These are phyloP conservation scores for Pluvialis apricaria DNA, from an alignment of 2,113 vertebrate species.

Conservation along the genomic window DNA sequence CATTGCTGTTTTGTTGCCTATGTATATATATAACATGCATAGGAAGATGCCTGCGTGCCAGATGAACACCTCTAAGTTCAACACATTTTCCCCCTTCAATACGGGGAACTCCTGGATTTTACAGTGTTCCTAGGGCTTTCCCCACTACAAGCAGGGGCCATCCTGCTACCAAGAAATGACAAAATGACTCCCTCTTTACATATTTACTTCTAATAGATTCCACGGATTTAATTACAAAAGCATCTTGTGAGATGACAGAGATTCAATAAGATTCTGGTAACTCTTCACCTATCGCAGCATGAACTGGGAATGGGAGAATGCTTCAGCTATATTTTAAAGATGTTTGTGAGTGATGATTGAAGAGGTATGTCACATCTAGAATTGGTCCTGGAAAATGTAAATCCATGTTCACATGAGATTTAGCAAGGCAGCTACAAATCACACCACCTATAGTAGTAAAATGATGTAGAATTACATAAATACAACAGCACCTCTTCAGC, in stretches of 20 bases:
- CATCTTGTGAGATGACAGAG: background rate
- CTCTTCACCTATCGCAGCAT: background rate
- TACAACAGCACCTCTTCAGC: background rate
- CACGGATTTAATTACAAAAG: background rate
- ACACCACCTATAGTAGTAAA: background rate
- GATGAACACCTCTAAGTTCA: background rate
- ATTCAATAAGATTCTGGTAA: background rate
- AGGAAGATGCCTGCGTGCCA: background rate
- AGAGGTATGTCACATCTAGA: background rate
- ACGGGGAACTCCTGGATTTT: background rate
- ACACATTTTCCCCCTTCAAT: background rate
- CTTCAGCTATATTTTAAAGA: background rate
- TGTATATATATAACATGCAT: background rate
- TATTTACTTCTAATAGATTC: background rate
- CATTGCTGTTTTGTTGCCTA: background rate
- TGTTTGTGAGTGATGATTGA: background rate
- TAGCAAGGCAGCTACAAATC: background rate
- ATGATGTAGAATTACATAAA: background rate
- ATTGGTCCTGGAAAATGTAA: background rate
- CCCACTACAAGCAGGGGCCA: background rate
- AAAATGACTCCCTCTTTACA: background rate
- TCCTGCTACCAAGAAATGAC: background rate
- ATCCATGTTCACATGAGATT: background rate
- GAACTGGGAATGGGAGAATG: background rate
- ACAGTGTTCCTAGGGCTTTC: background rate